Conservation (phyloP, 2,888 invertebrate species). For the Folsomia candida region DNA sequence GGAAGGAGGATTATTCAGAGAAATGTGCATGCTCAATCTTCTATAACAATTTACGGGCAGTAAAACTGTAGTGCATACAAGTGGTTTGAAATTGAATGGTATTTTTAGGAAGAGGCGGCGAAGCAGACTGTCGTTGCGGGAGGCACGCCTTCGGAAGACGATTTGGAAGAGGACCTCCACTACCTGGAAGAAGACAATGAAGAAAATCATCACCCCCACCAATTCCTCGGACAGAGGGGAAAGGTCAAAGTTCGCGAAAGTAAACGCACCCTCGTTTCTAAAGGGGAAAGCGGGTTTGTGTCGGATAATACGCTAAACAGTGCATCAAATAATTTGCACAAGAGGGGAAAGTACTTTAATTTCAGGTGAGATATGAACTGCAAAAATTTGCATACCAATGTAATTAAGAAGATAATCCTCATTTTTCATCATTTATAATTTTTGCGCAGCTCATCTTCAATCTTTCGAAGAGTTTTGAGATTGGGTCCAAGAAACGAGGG, state of each 20-base stretch:
- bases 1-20: no score
- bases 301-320: constrained; percentile 24
- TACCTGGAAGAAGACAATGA: neutral
- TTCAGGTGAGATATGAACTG: neutral
- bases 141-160: neutral
- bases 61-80: no score
- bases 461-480: constrained; percentile 1
- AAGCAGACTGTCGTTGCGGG: constrained; percentile 64
- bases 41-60: no score
- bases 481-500: neutral
- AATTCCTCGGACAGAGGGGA: constrained; percentile 12
- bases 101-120: neutral
- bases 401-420: neutral
- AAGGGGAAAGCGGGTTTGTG: constrained; percentile 40
- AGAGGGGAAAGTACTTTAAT: neutral
- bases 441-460: neutral
- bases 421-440: neutral
- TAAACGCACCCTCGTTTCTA: constrained; percentile 27
- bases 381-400: no score
- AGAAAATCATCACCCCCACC: neutral
- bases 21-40: no score
- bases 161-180: constrained; percentile 7
- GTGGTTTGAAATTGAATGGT: no score
- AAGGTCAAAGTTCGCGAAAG: constrained; percentile 21
- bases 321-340: neutral